Conservation (phyloP, 2,888 invertebrate genomes). For the Cacoxenus indagator region DNA sequence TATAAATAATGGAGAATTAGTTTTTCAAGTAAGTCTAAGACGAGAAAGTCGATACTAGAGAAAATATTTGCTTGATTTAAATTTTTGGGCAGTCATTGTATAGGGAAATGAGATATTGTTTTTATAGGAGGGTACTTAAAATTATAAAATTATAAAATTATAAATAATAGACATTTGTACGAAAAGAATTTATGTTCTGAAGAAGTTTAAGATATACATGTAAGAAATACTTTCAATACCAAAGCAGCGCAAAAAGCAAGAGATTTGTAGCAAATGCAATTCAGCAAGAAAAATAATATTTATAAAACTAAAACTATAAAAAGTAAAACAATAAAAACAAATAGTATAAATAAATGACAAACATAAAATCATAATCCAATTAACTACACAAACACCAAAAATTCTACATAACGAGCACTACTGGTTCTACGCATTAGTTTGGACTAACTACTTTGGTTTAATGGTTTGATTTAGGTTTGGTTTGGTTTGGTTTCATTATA, state of each 20-base stretch:
- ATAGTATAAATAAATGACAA: no score
- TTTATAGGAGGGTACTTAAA: neutral
- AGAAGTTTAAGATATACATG: slow-evolving; percentile 55
- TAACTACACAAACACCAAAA: slow-evolving; percentile 43
- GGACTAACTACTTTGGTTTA: slow-evolving; percentile 52
- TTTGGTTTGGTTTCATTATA: slow-evolving; percentile 37
- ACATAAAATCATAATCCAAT: slow-evolving; percentile 58
- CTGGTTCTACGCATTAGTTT: slow-evolving; percentile 43
- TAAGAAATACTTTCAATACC: slow-evolving; percentile 70
- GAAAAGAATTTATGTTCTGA: slow-evolving; percentile 56
- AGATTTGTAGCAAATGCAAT: slow-evolving; percentile 26
- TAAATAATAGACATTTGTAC: slow-evolving; percentile 32
- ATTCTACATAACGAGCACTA: slow-evolving; percentile 47
- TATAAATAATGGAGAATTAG: slow-evolving; percentile 23
- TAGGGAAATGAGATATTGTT: slow-evolving; percentile 7
- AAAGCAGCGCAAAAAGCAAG: slow-evolving; percentile 48
- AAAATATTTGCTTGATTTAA: slow-evolving; percentile 21
- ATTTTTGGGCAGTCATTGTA: neutral
- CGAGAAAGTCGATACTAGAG: slow-evolving; percentile 32
- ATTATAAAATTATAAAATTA: slow-evolving; percentile 2
- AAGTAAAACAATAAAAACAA: no score
- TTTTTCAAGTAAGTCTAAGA: slow-evolving; percentile 40
- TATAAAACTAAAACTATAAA: slow-evolving; percentile 46
- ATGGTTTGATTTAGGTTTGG: slow-evolving; percentile 35
- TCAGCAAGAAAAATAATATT: slow-evolving; percentile 32